A percentile compares a stretch with the other conserved stretches of the same genome.
Evolutionary conservation across 2,113 vertebrate species (phyloP).

Genomic region (Pelecanus crispus): DNA sequence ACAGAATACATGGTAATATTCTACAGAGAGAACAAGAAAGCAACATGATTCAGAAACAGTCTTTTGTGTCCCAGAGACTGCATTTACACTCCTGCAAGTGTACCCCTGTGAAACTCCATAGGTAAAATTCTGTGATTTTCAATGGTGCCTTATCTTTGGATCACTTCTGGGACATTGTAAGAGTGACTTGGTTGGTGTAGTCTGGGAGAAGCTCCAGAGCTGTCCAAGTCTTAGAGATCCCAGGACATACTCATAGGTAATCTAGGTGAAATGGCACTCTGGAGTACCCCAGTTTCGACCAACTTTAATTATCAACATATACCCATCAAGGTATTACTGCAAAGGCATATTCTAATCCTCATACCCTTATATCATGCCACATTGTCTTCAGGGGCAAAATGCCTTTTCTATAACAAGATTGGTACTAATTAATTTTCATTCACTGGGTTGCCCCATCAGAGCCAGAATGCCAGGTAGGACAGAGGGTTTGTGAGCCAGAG

Average conservation of each 20-base stretch:
- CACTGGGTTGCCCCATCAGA: not conserved
- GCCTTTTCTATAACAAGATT: not conserved
- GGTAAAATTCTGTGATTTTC: not conserved
- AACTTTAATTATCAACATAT: not conserved
- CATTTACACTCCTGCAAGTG: not conserved
- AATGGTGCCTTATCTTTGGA: not conserved
- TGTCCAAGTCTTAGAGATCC: not conserved
- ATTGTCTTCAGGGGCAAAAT: not conserved
- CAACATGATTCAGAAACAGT: not conserved
- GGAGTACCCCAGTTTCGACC: not conserved
- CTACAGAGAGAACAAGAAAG: not conserved
- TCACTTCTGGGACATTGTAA: not conserved
- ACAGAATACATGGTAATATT: not conserved
- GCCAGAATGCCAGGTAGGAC: not conserved
- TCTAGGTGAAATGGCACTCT: not conserved
- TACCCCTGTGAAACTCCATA: not conserved
- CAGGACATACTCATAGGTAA: not conserved
- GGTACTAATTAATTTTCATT: not conserved
- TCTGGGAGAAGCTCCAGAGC: not conserved
- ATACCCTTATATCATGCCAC: not conserved
- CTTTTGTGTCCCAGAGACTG: not conserved
- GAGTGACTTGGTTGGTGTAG: not conserved
- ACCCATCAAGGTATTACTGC: not conserved
- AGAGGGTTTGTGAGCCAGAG: not conserved
- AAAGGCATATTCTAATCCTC: not conserved